phyloP scores from a whole-genome alignment of 2,113 vertebrate genomes.

The Lycaon pictus region DNA sequence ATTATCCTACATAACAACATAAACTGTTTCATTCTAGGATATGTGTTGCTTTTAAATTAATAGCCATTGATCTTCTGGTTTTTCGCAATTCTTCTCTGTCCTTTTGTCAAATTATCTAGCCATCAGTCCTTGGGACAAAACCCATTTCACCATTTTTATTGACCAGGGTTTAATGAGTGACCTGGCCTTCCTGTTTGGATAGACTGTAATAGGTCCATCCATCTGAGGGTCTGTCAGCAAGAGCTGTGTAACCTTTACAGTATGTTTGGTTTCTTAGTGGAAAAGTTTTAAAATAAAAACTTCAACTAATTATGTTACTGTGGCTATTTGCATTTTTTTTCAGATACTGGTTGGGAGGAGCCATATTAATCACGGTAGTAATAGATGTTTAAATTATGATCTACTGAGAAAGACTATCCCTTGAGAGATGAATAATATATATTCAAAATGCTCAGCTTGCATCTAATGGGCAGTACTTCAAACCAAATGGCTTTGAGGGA shows the following conservation, averaged over 20 bases:
- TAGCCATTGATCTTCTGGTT: conserved; percentile 86
- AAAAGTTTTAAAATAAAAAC: conserved; percentile 82
- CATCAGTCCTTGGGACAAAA: conserved; percentile 86
- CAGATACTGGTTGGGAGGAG: not conserved
- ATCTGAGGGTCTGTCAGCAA: conserved; percentile 83
- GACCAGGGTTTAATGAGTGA: conserved; percentile 85
- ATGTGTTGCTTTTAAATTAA: conserved; percentile 89
- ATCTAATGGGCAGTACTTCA: conserved; percentile 61
- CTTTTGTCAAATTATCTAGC: conserved; percentile 85
- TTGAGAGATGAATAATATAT: conserved; percentile 8
- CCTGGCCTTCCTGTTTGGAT: conserved; percentile 82
- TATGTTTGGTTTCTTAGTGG: conserved; percentile 69
- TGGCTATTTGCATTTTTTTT: conserved; percentile 70
- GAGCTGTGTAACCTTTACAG: conserved; percentile 76
- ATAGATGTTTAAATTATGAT: conserved; percentile 62
- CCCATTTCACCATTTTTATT: conserved; percentile 86
- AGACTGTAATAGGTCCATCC: conserved; percentile 84
- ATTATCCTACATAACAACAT: conserved; percentile 86
- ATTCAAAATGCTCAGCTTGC: conserved; percentile 12
- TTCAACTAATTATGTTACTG: conserved; percentile 59
- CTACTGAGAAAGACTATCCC: not conserved
- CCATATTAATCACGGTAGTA: conserved; percentile 54
- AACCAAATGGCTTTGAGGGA: conserved; percentile 1
- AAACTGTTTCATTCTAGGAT: conserved; percentile 86
- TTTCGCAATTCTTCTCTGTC: conserved; percentile 84